Conservation (phyloP, 2,113 vertebrate genomes). For the Acrocephalus arundinaceus region DNA sequence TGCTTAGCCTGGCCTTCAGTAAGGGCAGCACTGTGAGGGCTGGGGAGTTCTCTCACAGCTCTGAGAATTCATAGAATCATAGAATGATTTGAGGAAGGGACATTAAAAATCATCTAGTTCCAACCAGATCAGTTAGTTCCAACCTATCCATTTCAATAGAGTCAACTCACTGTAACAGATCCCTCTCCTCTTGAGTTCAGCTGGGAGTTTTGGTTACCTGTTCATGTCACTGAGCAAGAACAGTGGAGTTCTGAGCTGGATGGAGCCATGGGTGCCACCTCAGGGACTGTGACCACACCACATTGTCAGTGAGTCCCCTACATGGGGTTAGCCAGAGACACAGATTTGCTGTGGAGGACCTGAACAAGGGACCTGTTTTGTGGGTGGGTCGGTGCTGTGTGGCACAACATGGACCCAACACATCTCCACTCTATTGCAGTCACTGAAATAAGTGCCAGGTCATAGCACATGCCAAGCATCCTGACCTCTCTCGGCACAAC, state of each 20-base stretch:
- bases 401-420: not conserved
- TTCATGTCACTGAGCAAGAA: not conserved
- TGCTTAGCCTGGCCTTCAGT: not conserved
- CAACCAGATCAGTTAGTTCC: not conserved
- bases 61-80: not conserved
- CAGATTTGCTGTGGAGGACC: not conserved
- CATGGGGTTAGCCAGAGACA: not conserved
- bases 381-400: not conserved
- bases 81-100: not conserved
- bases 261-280: not conserved
- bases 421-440: not conserved
- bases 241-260: not conserved
- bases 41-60: not conserved
- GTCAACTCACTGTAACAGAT: accelerated
- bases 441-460: not conserved
- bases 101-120: not conserved
- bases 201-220: not conserved
- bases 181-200: not conserved
- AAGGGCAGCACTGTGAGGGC: not conserved
- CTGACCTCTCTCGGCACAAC: not conserved
- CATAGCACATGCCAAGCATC: not conserved
- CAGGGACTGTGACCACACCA: not conserved
- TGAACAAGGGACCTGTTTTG: not conserved
- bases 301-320: not conserved
- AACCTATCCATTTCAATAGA: not conserved